Evolutionary conservation across 2,113 vertebrate species (phyloP).

Genomic region (Lycaon pictus): DNA sequence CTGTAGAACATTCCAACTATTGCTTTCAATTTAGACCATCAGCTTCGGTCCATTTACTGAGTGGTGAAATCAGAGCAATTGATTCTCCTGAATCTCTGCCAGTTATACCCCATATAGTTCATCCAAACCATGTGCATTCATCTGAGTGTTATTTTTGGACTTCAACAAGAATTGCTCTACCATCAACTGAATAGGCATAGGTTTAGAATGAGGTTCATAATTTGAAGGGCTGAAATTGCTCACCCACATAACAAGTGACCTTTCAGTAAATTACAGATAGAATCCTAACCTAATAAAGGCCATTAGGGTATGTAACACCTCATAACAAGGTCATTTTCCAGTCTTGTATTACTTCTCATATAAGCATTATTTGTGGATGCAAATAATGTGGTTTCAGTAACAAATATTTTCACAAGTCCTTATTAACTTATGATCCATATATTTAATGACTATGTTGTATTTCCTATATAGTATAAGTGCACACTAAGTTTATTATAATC

Average conservation of each 20-base stretch:
- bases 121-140: slow-evolving; percentile 2
- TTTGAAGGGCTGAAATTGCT: slow-evolving; percentile 32
- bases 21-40: slow-evolving; percentile 62
- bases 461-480: neutral
- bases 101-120: neutral
- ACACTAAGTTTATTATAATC: neutral
- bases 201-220: slow-evolving; percentile 26
- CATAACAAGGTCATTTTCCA: neutral
- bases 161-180: slow-evolving; percentile 4
- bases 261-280: slow-evolving; percentile 17
- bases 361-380: neutral
- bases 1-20: neutral
- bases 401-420: neutral
- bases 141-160: slow-evolving; percentile 56
- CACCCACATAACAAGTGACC: neutral
- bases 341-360: neutral
- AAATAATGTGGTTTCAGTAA: neutral
- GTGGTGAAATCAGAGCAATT: slow-evolving; percentile 56
- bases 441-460: neutral
- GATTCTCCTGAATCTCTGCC: slow-evolving; percentile 59
- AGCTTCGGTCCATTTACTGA: slow-evolving; percentile 48
- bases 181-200: neutral
- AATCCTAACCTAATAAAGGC: neutral
- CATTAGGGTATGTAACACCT: neutral
- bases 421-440: neutral